These are phyloP conservation scores for Bubalus kerabau DNA, from an alignment of 2,113 vertebrate genomes.

Conservation along the genomic window DNA sequence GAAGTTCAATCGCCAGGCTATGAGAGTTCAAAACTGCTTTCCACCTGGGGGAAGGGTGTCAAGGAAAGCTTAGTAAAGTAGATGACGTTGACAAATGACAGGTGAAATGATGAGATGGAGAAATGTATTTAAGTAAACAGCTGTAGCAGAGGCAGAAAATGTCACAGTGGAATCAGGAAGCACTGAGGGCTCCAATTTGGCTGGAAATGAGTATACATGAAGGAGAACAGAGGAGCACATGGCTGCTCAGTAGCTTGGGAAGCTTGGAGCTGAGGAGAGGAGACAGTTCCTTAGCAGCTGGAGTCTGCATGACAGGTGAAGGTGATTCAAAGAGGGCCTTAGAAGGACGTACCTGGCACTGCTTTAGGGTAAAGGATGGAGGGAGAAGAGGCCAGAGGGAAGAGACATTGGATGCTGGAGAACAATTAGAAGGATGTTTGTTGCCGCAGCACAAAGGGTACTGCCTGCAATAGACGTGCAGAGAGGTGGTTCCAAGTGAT, in stretches of 20 bases:
- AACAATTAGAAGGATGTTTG: background rate
- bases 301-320: background rate
- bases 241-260: background rate
- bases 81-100: background rate
- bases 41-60: background rate
- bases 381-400: background rate
- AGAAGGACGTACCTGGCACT: background rate
- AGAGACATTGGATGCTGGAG: background rate
- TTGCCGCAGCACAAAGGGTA: background rate
- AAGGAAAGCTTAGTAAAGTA: background rate
- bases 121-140: background rate
- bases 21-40: background rate
- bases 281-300: background rate
- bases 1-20: background rate
- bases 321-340: background rate
- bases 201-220: background rate
- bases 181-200: background rate
- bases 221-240: background rate
- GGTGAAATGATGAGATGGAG: background rate
- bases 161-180: background rate
- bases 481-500: background rate
- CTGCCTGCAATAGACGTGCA: background rate
- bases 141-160: background rate
- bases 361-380: background rate
- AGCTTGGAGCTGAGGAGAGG: background rate